Evolutionary conservation across 2,797 vertebrate species (phyloP), one percentile per base, ranked within the genome.

Genomic region (Lycodopsis pacificus): DNA sequence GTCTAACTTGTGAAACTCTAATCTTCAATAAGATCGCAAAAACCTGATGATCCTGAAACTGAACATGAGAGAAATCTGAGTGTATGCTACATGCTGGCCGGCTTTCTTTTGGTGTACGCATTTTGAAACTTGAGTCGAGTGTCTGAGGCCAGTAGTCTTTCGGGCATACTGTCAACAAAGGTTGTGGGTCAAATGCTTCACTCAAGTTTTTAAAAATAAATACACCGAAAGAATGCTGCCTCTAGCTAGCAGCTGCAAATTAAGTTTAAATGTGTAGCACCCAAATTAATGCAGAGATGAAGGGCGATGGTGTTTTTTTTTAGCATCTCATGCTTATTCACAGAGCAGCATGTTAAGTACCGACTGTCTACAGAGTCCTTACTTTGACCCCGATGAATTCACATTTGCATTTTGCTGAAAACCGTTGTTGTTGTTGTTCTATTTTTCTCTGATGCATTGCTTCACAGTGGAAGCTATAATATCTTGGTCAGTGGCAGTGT

Each of bases 281-380:
- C 20, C 25, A 49, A 59, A 66, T 79, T 8, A 57, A 58, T 74
- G 71, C 32, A 58, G 66, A 25, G 49, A 64, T 2, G 17, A 58
- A 51, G 25, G 65, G 58, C 17, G 12, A 20, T 22, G 48, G 48
- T 51, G 20, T 17, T 7, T 69, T 57, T 63, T 73, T 32, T 58
- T 74, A 49, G 49, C 48, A 69, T 56, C 40, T 64, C 58, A 64
- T 64, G 48, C 49, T 79, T 73, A 68, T 79, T 58, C 42, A 64
- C 40, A 57, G 34, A 34, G 36, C 25, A 5, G 46, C n/a, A 30
- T 22, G 22, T 7, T 34, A 10, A 48, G 19, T 11, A 12, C 30
- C 25, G 48, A 63, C 32, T 42, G 14, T 64, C 40, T 30, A 13
- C 32, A 48, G 63, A 68, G 51, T 58, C 34, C 32, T 42, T 17